These are phyloP conservation scores for Poecilia picta DNA, from an alignment of 2,797 vertebrate species.

Conservation along the genomic window DNA sequence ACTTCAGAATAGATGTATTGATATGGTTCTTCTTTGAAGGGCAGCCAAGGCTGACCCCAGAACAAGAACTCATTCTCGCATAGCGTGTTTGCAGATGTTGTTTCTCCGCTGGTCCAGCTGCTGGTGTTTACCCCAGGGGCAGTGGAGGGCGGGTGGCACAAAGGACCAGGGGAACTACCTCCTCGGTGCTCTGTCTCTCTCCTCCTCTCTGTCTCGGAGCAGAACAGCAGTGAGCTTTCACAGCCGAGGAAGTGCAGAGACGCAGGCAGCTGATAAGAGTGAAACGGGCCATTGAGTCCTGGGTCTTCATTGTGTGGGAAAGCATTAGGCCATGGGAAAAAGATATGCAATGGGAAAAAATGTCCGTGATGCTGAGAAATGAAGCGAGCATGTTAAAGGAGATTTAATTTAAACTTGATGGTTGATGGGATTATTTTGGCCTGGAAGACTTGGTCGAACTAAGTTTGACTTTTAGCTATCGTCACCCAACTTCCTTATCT, in stretches of 20 bases:
- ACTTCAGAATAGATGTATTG: slow-evolving; percentile 64
- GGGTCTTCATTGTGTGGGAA: slow-evolving; percentile 75
- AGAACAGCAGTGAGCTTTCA: slow-evolving; percentile 70
- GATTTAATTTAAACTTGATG: slow-evolving; percentile 66
- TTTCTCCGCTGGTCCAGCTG: slow-evolving; percentile 42
- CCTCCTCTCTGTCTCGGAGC: slow-evolving; percentile 15
- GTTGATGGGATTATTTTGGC: slow-evolving; percentile 65
- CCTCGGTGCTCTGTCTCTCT: neutral
- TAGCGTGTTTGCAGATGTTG: slow-evolving; percentile 56
- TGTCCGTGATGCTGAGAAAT: slow-evolving; percentile 46
- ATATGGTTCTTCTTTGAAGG: slow-evolving; percentile 64
- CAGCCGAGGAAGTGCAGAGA: slow-evolving; percentile 61
- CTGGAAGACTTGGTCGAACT: slow-evolving; percentile 50
- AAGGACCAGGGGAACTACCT: slow-evolving; percentile 41
- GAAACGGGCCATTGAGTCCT: slow-evolving; percentile 65
- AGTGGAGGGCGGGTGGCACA: slow-evolving; percentile 21
- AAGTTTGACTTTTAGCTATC: slow-evolving; percentile 50
- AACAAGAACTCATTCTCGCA: slow-evolving; percentile 47
- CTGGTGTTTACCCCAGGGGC: slow-evolving; percentile 59
- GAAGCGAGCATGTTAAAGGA: slow-evolving; percentile 32
- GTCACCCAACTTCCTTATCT: slow-evolving; percentile 33
- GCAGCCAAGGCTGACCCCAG: slow-evolving; percentile 17
- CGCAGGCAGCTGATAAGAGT: slow-evolving; percentile 67
- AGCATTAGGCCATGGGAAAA: slow-evolving; percentile 60
- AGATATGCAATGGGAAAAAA: slow-evolving; percentile 64